phyloP scores from a whole-genome alignment of 2,797 vertebrate species.

The Aulostomus chinensis region DNA sequence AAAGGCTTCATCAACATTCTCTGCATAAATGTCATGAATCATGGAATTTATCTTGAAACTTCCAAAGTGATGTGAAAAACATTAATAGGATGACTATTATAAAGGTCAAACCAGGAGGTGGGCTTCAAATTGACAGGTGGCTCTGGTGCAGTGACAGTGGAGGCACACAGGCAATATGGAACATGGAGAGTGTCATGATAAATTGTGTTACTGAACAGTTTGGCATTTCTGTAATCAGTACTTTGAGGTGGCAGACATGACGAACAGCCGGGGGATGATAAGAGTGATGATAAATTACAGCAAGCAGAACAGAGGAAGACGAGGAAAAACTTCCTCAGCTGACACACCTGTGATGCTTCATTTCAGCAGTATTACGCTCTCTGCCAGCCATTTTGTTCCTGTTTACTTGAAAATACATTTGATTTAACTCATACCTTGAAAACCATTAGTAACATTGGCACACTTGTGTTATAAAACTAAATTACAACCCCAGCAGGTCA shows the following conservation, averaged over 20 bases:
- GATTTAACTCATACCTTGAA: no score
- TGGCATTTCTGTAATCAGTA: conserved; percentile 53
- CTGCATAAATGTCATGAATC: no score
- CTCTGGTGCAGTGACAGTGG: conserved; percentile 23
- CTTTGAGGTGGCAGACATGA: conserved; percentile 27
- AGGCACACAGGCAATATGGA: conserved; percentile 15
- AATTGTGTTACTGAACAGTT: conserved; percentile 43
- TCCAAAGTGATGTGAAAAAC: not conserved
- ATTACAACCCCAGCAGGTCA: no score
- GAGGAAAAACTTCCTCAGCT: conserved; percentile 1
- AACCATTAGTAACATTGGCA: no score
- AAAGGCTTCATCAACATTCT: no score
- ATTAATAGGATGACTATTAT: conserved; percentile 25
- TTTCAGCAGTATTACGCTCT: no score
- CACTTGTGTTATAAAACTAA: no score
- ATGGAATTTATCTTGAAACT: no score
- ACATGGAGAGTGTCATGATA: conserved; percentile 27
- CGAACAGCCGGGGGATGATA: conserved; percentile 38
- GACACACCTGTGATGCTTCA: not conserved
- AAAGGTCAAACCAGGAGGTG: conserved; percentile 50
- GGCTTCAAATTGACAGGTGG: conserved; percentile 39
- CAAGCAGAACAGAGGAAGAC: conserved; percentile 3
- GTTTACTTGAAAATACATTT: no score
- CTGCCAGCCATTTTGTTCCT: no score
- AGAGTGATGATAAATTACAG: conserved; percentile 19